Base-by-base conservation (phyloP, 1,140 invertebrate genomes). In the Habropoda laboriosa region DNA sequence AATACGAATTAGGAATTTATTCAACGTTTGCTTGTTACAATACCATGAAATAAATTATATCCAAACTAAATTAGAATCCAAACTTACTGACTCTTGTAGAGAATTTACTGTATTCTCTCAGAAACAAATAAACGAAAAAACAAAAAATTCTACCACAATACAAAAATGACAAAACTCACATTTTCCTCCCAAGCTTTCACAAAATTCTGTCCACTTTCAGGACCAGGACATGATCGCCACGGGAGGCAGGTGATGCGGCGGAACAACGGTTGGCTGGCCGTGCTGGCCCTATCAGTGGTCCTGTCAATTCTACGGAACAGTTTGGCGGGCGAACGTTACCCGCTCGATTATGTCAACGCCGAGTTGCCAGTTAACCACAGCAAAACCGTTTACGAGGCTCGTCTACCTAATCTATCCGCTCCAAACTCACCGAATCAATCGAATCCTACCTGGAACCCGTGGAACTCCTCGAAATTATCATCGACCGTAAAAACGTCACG, bases 191-290 rank as follows among this genome's bases (percentile, higher is more conserved):
- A n/a, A n/a, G n/a, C n/a, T n/a, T n/a, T n/a, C n/a, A n/a, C n/a
- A n/a, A n/a, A 16, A 16, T 13, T 53, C 57, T 32, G 45, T 75
- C 49, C 66, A 80, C 64, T 89, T 89, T 10, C 88, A 90, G 89
- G 58, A 80, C 40, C 81, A 30, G 82, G 86, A 79, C 35, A 91
- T 91, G 89, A 84, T 81, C 75, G 71, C 63, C 55, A 78, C 61
- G 82, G 70, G 75, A 63, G 82, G 78, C 77, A 86, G 87, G 86
- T 90, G 86, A 90, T 91, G 90, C 74, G 79, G 82, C 82, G 82
- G 82, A 80, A 87, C 73, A 80, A 75, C 58, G 66, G 83, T 75
- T 82, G 86, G 80, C 77, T 78, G 90, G 90, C 89, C 89, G 61
- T 89, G 5, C 75, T 82, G 90, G 88, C 87, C 86, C 70, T 77